phyloP scores from a whole-genome alignment of 2,113 vertebrate genomes.

The Sardina pilchardus region DNA sequence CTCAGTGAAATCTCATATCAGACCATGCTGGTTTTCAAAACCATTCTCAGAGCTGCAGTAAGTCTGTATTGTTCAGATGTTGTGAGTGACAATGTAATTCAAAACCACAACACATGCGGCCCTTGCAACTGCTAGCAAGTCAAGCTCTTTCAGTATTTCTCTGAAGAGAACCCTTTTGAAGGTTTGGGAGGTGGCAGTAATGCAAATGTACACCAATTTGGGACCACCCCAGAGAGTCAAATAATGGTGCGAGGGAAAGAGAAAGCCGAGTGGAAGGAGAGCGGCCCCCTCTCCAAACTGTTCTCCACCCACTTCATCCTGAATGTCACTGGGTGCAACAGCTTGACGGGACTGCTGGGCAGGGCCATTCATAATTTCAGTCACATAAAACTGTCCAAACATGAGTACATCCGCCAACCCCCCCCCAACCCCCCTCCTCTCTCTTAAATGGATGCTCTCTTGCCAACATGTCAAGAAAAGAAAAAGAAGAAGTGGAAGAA shows the following conservation, averaged over 20 bases:
- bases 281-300: not conserved
- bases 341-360: not conserved
- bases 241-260: not conserved
- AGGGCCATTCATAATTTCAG: slow-evolving; percentile 21
- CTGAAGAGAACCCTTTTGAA: not conserved
- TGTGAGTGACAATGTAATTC: not conserved
- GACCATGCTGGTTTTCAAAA: not conserved
- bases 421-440: not conserved
- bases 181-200: not conserved
- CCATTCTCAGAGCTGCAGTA: too few relatives aligned
- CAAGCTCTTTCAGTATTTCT: not conserved
- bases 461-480: not conserved
- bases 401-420: slow-evolving; percentile 22
- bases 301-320: not conserved
- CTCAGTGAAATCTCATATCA: not conserved
- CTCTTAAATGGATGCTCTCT: slow-evolving; percentile 9
- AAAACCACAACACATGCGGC: not conserved
- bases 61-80: not conserved
- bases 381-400: slow-evolving; percentile 32
- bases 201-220: slow-evolving; percentile 15
- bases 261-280: not conserved
- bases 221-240: slow-evolving; percentile 22
- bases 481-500: not conserved
- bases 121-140: not conserved
- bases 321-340: not conserved